Evolutionary conservation across 2,797 vertebrate species (phyloP).

Genomic region (Mormyrops boulengeri): DNA sequence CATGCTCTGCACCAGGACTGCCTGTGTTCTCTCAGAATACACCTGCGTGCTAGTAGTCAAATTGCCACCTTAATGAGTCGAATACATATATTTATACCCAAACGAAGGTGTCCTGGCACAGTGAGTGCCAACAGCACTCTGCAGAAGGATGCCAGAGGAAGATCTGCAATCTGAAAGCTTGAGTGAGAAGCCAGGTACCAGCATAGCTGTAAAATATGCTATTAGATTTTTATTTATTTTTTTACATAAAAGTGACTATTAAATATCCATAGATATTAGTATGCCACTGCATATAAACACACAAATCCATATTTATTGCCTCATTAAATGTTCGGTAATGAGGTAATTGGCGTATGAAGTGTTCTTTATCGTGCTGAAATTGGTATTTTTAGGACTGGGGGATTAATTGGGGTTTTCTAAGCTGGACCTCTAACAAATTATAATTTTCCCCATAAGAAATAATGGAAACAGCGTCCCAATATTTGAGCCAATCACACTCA

Average conservation of each 20-base stretch:
- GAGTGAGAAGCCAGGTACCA: not conserved
- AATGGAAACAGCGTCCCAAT: not conserved
- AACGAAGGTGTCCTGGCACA: not conserved
- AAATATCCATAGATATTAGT: not conserved
- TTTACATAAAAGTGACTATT: not conserved
- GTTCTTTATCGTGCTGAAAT: not conserved
- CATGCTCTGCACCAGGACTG: not conserved
- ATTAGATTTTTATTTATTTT: not conserved
- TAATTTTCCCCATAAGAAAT: not conserved
- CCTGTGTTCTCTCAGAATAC: not conserved
- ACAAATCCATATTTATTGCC: not conserved
- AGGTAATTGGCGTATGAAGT: not conserved
- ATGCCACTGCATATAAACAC: not conserved
- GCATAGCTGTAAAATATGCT: not conserved
- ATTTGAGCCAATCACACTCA: not conserved
- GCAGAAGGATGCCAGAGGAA: not conserved
- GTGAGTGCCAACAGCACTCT: not conserved
- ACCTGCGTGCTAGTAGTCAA: not conserved
- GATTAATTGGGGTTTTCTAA: not conserved
- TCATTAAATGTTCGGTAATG: not conserved
- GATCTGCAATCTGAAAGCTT: not conserved
- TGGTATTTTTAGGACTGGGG: not conserved
- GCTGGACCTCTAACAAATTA: not conserved
- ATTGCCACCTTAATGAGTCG: not conserved
- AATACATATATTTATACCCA: not conserved